Percentiles rank a stretch among this genome's conserved stretches.
Evolutionary conservation across 2,113 vertebrate genomes (phyloP).

Genomic region (Puffinus mauretanicus): DNA sequence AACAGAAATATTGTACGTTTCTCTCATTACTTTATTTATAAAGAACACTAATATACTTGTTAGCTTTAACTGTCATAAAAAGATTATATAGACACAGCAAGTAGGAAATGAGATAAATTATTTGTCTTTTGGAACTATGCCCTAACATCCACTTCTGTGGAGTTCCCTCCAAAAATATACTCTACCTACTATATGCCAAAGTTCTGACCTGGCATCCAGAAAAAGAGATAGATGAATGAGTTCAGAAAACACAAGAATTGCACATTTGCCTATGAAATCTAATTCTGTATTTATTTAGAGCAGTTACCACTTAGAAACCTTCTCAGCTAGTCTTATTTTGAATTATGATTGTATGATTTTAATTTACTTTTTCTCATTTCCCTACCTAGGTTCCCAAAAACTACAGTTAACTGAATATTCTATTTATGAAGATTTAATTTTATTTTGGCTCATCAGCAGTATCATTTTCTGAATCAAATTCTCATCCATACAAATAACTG

Average conservation of each 20-base stretch:
- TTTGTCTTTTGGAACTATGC: background rate
- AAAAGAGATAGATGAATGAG: background rate
- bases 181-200: background rate
- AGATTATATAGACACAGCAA: background rate
- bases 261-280: background rate
- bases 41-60: background rate
- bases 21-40: background rate
- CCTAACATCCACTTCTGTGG: background rate
- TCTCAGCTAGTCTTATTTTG: slow-evolving; percentile 29
- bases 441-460: slow-evolving; percentile 23
- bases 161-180: background rate
- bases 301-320: slow-evolving; percentile 29
- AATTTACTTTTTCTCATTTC: slow-evolving; percentile 54
- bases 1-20: background rate
- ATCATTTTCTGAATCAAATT: slow-evolving; percentile 29
- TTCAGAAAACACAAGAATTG: background rate
- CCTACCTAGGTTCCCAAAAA: background rate
- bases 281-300: slow-evolving; percentile 26
- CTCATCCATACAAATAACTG: slow-evolving; percentile 9
- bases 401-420: background rate
- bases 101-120: background rate
- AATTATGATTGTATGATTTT: slow-evolving; percentile 26
- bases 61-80: background rate
- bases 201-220: background rate
- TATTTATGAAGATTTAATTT: slow-evolving; percentile 44